Conservation (phyloP, 2,888 invertebrate species). For the Augiades crinisus region DNA sequence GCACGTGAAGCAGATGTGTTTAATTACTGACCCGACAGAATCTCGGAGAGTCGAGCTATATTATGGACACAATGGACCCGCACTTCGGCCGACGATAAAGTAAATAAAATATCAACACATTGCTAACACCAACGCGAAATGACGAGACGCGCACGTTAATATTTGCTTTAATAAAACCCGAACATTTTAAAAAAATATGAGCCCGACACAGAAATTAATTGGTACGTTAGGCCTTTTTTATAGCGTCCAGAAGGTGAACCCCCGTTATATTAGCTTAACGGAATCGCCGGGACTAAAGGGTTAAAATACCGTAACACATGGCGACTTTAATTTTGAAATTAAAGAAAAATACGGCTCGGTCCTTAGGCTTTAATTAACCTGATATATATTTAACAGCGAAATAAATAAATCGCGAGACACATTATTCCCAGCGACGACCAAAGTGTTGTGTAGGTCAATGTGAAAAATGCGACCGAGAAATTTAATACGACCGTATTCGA, state of each 20-base stretch:
- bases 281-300: constrained; percentile 51
- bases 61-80: constrained; percentile 59
- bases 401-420: constrained; percentile 40
- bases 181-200: constrained; percentile 63
- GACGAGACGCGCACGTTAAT: constrained; percentile 59
- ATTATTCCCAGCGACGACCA: constrained; percentile 17
- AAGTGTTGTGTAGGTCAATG: not conserved
- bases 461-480: not conserved
- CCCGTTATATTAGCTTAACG: constrained; percentile 58
- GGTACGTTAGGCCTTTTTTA: constrained; percentile 59
- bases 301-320: constrained; percentile 61
- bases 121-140: constrained; percentile 61
- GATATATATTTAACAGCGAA: constrained; percentile 46
- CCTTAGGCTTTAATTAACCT: constrained; percentile 47
- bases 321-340: constrained; percentile 61
- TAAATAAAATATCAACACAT: constrained; percentile 75
- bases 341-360: constrained; percentile 52
- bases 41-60: constrained; percentile 66
- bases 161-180: constrained; percentile 68
- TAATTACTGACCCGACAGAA: constrained; percentile 75
- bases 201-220: constrained; percentile 60
- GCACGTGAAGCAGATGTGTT: constrained; percentile 73
- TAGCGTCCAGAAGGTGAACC: constrained; percentile 43
- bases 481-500: constrained; percentile 6
- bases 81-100: constrained; percentile 57